Evolutionary conservation across 2,113 vertebrate species (phyloP).

Genomic region (Tapirus terrestris): DNA sequence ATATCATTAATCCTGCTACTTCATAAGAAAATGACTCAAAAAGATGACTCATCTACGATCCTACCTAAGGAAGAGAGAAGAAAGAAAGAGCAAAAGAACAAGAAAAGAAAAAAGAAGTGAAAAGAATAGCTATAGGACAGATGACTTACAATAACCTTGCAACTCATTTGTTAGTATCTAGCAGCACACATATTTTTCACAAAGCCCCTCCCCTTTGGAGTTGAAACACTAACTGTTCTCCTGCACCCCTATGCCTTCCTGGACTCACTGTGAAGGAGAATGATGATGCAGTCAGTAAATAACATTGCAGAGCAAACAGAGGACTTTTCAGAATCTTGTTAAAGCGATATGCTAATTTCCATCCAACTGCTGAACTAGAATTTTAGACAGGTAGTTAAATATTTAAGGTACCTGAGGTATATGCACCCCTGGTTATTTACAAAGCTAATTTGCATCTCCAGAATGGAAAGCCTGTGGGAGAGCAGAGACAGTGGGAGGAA

Average conservation of each 20-base stretch:
- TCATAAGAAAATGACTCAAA: constrained; percentile 53
- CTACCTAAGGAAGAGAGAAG: neutral
- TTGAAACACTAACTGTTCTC: neutral
- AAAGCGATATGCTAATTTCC: neutral
- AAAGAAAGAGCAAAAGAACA: neutral
- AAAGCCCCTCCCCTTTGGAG: neutral
- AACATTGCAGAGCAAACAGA: neutral
- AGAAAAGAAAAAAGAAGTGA: neutral
- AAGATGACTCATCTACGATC: constrained; percentile 49
- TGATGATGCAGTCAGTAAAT: neutral
- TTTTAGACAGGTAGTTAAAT: constrained; percentile 11
- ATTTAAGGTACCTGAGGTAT: neutral
- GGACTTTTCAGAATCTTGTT: neutral
- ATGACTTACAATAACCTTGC: constrained; percentile 24
- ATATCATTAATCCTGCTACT: constrained; percentile 44
- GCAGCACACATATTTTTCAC: neutral
- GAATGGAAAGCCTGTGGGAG: neutral
- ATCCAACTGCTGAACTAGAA: neutral
- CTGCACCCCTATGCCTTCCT: neutral
- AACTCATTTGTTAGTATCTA: neutral
- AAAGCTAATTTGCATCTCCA: neutral
- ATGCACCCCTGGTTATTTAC: constrained; percentile 10
- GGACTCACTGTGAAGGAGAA: neutral
- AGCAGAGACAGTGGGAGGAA: neutral
- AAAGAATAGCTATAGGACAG: neutral